Base-by-base conservation (phyloP, 2,888 invertebrate genomes). In the Diaphora mendica region DNA sequence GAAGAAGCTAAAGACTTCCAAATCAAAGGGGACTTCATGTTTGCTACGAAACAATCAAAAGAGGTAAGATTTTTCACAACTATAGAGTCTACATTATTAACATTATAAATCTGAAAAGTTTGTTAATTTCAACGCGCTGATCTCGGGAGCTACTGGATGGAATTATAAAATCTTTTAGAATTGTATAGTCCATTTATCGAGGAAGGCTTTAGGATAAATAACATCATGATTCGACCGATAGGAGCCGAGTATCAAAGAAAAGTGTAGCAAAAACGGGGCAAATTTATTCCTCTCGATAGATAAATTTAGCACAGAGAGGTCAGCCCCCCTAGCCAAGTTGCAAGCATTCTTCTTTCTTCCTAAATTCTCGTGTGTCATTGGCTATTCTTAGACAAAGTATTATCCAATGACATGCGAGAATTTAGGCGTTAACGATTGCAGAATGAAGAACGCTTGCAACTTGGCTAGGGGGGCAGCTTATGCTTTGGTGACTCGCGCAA, bases 21-120 rank as follows among this genome's bases (percentile, higher is more conserved):
- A 88, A 96, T 98, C 51, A 97, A 97, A 87, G 98, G 97, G 26
- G 98, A 98, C 85, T 99, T 97, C 90, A 97, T 98, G 96, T 98
- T 99, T 92, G 98, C 97, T 0, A 97, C 98, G 0, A 97, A 97
- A 87, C 97, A 97, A 88, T 92, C 93, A 66, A 95, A 94, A 82
- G 96, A 96, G 94, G 97, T 97, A 88, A 95, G 96, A 91, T 39
- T 72, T 77, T 62, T n/a, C 11, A 23, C 17, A 33, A 20, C 11
- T 13, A 67, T 30, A 30, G n/a, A n/a, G n/a, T n/a, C n/a, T 15
- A 17, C 15, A n/a, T 2, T 59, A 59, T 0, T 59, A 59, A 26
- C 1, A 59, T n/a, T 59, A 59, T 26, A 15, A 30, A 17, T 0
- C 2, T 17, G 5, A 15, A 20, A 20, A 20, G 3, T n/a, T 55